Percentiles rank a stretch among this genome's conserved stretches.
phyloP scores from a whole-genome alignment of 1,140 invertebrate species.

The Episyrphus balteatus region DNA sequence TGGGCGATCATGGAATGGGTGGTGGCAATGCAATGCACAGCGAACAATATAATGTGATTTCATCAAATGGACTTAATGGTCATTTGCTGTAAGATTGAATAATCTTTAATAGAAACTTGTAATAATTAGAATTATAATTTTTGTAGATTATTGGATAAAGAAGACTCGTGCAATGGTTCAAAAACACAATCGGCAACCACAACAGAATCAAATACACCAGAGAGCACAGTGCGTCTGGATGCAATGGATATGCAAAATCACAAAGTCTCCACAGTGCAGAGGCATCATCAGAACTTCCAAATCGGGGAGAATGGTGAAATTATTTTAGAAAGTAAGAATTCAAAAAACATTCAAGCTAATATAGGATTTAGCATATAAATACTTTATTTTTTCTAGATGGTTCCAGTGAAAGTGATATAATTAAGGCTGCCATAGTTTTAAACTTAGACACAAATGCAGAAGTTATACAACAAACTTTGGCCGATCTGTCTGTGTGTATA shows the following conservation, averaged over 20 bases:
- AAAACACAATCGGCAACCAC: conserved; percentile 37
- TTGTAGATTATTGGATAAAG: conserved; percentile 11
- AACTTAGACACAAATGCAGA: conserved; percentile 26
- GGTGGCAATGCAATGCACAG: conserved; percentile 10
- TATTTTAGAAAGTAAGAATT: conserved; percentile 17
- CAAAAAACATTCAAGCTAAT: no score
- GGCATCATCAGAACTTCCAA: conserved; percentile 3
- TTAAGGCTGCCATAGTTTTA: conserved; percentile 30
- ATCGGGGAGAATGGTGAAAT: conserved; percentile 25
- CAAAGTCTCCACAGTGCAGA: background rate
- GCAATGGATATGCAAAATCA: conserved; percentile 11
- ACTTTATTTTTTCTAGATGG: conserved; percentile 25
- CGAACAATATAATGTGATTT: conserved; percentile 21
- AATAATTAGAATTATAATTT: background rate
- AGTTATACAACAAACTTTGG: conserved; percentile 26
- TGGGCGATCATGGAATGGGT: conserved; percentile 36
- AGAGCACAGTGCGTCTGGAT: conserved; percentile 34
- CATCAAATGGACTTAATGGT: conserved; percentile 43
- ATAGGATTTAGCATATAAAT: no score
- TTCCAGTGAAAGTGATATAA: conserved; percentile 36
- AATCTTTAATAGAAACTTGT: conserved; percentile 13
- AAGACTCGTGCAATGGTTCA: conserved; percentile 29
- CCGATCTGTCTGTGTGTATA: conserved; percentile 37
- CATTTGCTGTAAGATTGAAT: conserved; percentile 31
- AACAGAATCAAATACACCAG: conserved; percentile 36